Evolutionary conservation across 2,113 vertebrate genomes (phyloP).

Genomic region (Chamaetylas fuelleborni): DNA sequence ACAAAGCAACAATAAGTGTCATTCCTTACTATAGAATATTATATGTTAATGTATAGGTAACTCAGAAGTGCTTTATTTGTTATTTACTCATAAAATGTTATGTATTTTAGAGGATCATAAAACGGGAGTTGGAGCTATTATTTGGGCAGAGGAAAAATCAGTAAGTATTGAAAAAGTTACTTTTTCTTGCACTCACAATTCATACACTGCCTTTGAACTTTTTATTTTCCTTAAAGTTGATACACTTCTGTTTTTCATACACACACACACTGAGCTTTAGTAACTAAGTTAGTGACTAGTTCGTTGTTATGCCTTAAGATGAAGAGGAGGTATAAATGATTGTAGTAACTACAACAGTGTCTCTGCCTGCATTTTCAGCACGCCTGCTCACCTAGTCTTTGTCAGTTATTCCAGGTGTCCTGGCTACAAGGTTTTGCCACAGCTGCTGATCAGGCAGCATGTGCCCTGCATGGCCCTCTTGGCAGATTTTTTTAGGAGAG

Average conservation of each 20-base stretch:
- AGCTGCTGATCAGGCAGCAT: background rate
- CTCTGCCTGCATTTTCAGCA: background rate
- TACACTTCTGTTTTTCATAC: background rate
- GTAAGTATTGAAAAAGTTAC: constrained; percentile 76
- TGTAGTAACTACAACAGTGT: background rate
- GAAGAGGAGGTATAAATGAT: background rate
- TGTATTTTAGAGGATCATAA: constrained; percentile 93
- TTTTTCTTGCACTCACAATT: background rate
- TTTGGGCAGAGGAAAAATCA: constrained; percentile 88
- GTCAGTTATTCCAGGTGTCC: background rate
- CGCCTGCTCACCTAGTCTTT: background rate
- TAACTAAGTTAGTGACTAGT: background rate
- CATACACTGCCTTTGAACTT: background rate
- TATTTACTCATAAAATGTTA: constrained; percentile 32
- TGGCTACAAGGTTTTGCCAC: background rate
- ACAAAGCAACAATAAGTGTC: background rate
- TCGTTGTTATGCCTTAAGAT: background rate
- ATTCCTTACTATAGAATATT: background rate
- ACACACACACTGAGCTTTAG: background rate
- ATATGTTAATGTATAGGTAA: background rate
- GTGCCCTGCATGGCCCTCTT: background rate
- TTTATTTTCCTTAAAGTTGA: background rate
- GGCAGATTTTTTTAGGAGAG: background rate
- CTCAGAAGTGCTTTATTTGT: background rate
- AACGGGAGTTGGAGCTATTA: constrained; percentile 92